Base-by-base conservation (phyloP, 2,888 invertebrate species). In the Mechanitis mazaeus region DNA sequence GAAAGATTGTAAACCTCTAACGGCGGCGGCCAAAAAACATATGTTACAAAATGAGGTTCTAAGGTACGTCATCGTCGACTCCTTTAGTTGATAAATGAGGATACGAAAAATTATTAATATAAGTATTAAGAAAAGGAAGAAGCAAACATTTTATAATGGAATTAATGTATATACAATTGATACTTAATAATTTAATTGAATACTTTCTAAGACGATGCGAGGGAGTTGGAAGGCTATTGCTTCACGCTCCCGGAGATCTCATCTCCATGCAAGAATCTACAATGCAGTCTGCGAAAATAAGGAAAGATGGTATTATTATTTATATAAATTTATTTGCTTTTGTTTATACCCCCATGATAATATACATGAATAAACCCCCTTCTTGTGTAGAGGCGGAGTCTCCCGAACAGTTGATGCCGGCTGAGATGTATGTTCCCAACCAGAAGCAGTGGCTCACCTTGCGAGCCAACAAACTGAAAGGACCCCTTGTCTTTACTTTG, bases 371-470 rank as follows among this genome's bases (percentile, higher is more conserved):
- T 20, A 20, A 20, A 20, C 20, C 20, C 20, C 20, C 20, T 20
- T 20, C 20, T 65, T 50, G 77, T 76, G 58, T 72, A 83, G 92
- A 90, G 75, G 87, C 79, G 68, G 88, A 90, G 28, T 78, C 85
- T 1, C 90, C 90, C 9, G 92, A 92, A 63, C 91, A 92, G 38
- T 88, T 94, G 72, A 94, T 97, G 93, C 97, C 96, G 0, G 95
- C 96, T 0, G 97, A 97, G 84, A 96, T 97, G 96, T 97, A 96
- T 78, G 96, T 97, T 9, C 96, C 96, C 2, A 96, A 97, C 84
- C 96, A 97, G 83, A 95, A 96, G 79, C 94, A 96, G 74, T 97
- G 96, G 96, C 88, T 97, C 9, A 94, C 95, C 67, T 86, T 96
- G 53, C 92, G 96, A 54, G 95, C 94, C 28, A 87, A 90, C 56